A percentile compares a stretch with the other conserved stretches of the same genome.
Evolutionary conservation across 2,797 vertebrate genomes (phyloP).

Genomic region (Lophotriccus pileatus): DNA sequence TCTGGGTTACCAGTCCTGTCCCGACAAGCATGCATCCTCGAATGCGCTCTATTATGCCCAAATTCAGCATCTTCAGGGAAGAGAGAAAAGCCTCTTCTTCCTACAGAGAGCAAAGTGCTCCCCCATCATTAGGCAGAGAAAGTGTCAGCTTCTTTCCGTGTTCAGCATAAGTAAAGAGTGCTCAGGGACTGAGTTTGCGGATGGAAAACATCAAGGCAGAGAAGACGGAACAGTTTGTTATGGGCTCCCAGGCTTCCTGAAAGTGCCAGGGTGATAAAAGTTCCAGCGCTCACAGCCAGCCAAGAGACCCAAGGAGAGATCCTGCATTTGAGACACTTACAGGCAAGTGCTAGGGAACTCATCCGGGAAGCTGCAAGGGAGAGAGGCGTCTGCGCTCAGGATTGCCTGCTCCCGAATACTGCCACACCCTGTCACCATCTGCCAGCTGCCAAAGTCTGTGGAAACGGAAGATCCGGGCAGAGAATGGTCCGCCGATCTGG

Average conservation of each 20-base stretch:
- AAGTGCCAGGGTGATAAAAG: not conserved
- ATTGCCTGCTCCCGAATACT: constrained; percentile 92
- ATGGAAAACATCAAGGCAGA: not conserved
- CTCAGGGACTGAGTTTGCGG: not conserved
- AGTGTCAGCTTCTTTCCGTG: rapidly evolving
- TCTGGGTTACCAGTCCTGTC: not conserved
- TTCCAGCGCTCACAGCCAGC: not conserved
- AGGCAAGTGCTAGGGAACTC: constrained; percentile 88
- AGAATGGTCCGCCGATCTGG: constrained; percentile 88
- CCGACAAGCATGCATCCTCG: not conserved
- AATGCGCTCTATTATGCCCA: not conserved
- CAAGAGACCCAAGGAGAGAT: constrained; percentile 30
- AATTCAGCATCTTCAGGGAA: not conserved
- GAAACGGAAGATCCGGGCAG: constrained; percentile 94
- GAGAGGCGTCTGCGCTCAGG: constrained; percentile 85
- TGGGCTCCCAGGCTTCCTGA: not conserved
- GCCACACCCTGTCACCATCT: constrained; percentile 96
- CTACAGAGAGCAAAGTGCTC: not conserved
- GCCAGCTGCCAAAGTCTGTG: constrained; percentile 98
- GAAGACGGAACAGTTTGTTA: not conserved
- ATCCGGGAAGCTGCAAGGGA: constrained; percentile 94
- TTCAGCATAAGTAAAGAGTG: not conserved
- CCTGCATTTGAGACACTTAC: constrained; percentile 82
- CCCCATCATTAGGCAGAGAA: not conserved
- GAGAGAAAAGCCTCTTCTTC: not conserved